Percentiles rank a stretch among this genome's conserved stretches.
Evolutionary conservation across 2,797 vertebrate species (phyloP).

Genomic region (Staurois parvus): DNA sequence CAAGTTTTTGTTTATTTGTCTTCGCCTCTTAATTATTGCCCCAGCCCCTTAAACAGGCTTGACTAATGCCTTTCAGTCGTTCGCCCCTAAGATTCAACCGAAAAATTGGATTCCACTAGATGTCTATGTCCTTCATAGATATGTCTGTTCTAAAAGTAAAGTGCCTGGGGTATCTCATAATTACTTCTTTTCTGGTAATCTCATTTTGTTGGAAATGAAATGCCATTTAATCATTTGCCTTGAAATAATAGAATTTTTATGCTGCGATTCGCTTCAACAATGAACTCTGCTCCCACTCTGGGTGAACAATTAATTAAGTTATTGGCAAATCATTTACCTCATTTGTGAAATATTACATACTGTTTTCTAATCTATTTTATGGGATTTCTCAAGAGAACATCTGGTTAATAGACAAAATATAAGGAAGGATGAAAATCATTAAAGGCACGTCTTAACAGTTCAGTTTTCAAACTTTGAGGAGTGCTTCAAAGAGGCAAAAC

Average conservation of each 20-base stretch:
- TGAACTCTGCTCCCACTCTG: slow-evolving; percentile 55
- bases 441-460: slow-evolving; percentile 1
- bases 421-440: slow-evolving; percentile 26
- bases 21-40: slow-evolving; percentile 30
- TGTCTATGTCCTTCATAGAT: slow-evolving; percentile 55
- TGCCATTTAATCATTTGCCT: slow-evolving; percentile 61
- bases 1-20: slow-evolving; percentile 34
- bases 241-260: slow-evolving; percentile 61
- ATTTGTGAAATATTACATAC: slow-evolving; percentile 49
- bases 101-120: slow-evolving; percentile 48
- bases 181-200: slow-evolving; percentile 61
- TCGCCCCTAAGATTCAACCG: slow-evolving; percentile 31
- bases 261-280: slow-evolving; percentile 57
- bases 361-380: slow-evolving; percentile 26
- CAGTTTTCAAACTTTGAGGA: slow-evolving; percentile 8
- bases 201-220: slow-evolving; percentile 63
- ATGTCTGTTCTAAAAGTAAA: slow-evolving; percentile 58
- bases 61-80: slow-evolving; percentile 42
- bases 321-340: slow-evolving; percentile 56
- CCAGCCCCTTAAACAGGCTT: slow-evolving; percentile 36
- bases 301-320: slow-evolving; percentile 60
- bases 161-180: slow-evolving; percentile 59
- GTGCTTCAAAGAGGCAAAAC: background rate
- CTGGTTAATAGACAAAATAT: slow-evolving; percentile 29
- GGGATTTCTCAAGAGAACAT: slow-evolving; percentile 43